Conservation (phyloP, 2,888 invertebrate species). For the Aporophyla lueneburgensis region DNA sequence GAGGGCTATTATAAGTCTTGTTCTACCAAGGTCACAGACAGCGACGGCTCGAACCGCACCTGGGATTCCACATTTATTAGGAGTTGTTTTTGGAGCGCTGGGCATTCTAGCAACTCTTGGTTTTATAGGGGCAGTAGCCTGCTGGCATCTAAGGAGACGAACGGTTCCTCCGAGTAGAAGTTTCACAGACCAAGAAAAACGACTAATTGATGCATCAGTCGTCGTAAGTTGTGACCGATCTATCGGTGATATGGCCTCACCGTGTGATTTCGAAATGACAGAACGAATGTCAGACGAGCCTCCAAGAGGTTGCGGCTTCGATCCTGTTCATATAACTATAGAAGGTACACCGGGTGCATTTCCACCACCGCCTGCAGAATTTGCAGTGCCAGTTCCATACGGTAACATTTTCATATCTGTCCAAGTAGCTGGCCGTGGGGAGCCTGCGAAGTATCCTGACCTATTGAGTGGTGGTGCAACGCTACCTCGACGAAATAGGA, state of each 20-base stretch:
- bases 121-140: slow-evolving; percentile 88
- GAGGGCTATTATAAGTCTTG: slow-evolving; percentile 91
- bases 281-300: slow-evolving; percentile 85
- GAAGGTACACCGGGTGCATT: slow-evolving; percentile 89
- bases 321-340: slow-evolving; percentile 92
- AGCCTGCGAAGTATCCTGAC: slow-evolving; percentile 93
- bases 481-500: slow-evolving; percentile 87
- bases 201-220: slow-evolving; percentile 94
- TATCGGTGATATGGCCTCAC: slow-evolving; percentile 92
- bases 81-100: slow-evolving; percentile 94
- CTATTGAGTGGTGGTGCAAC: slow-evolving; percentile 90
- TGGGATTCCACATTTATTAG: slow-evolving; percentile 93
- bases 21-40: slow-evolving; percentile 91
- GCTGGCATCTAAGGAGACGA: slow-evolving; percentile 93
- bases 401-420: slow-evolving; percentile 97
- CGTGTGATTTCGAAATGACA: slow-evolving; percentile 89
- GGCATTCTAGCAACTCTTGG: slow-evolving; percentile 93
- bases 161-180: slow-evolving; percentile 93
- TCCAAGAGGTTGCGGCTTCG: slow-evolving; percentile 87
- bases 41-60: slow-evolving; percentile 95
- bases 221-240: slow-evolving; percentile 92
- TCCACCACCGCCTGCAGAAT: slow-evolving; percentile 89
- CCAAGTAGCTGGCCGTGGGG: slow-evolving; percentile 92
- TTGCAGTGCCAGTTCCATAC: slow-evolving; percentile 89
- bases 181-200: slow-evolving; percentile 97